These are phyloP conservation scores for Taurulus bubalis DNA, from an alignment of 2,113 vertebrate genomes.

Conservation along the genomic window DNA sequence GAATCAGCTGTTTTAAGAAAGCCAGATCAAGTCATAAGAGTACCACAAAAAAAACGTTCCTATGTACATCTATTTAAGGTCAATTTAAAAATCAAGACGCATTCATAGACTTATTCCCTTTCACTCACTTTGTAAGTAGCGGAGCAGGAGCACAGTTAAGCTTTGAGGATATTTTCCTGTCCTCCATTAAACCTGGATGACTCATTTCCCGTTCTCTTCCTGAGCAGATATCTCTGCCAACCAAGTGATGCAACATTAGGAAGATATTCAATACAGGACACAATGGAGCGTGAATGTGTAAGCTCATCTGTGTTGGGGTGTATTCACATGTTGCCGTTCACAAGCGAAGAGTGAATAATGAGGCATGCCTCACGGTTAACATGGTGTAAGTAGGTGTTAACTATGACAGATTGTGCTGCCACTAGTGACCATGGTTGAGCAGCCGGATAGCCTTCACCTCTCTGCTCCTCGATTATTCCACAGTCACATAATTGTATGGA, in stretches of 20 bases:
- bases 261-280: background rate
- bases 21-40: background rate
- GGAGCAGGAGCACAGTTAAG: conserved; percentile 20
- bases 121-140: conserved; percentile 31
- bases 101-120: background rate
- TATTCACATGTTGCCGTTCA: conserved; percentile 34
- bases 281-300: background rate
- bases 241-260: conserved; percentile 35
- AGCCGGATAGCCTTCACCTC: conserved; percentile 59
- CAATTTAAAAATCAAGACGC: background rate
- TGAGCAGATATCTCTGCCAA: conserved; percentile 4
- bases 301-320: background rate
- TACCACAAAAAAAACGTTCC: background rate
- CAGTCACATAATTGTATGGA: conserved; percentile 56
- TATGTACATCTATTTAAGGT: background rate
- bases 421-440: conserved; percentile 68
- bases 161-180: conserved; percentile 45
- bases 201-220: conserved; percentile 52
- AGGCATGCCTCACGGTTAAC: conserved; percentile 52
- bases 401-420: conserved; percentile 75
- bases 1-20: background rate
- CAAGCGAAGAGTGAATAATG: conserved; percentile 64
- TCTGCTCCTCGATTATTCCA: conserved; percentile 55
- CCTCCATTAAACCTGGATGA: conserved; percentile 29
- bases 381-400: conserved; percentile 70